These are phyloP conservation scores for Meda fulgida DNA, from an alignment of 2,797 vertebrate genomes.

Conservation along the genomic window DNA sequence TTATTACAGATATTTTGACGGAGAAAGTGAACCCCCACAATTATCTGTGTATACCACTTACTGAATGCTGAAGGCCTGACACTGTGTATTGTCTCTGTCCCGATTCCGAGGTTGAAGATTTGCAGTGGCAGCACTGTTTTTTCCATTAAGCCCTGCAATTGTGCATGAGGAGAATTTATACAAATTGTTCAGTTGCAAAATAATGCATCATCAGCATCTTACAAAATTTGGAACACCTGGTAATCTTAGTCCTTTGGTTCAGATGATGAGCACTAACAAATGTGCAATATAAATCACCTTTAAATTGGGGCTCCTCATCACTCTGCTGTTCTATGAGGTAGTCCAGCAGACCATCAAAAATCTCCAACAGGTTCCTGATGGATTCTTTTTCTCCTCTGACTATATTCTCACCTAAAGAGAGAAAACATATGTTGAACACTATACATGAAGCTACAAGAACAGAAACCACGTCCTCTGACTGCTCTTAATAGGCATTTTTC, in stretches of 20 bases:
- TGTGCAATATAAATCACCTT: slow-evolving; percentile 69
- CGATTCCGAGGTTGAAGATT: slow-evolving; percentile 55
- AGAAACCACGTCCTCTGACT: background rate
- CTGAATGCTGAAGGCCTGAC: slow-evolving; percentile 68
- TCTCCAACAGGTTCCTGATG: slow-evolving; percentile 92
- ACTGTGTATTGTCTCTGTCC: slow-evolving; percentile 61
- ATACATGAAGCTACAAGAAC: no score
- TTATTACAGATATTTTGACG: no score
- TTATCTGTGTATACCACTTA: slow-evolving; percentile 62
- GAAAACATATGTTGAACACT: background rate
- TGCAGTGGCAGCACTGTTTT: slow-evolving; percentile 45
- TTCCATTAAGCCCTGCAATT: slow-evolving; percentile 62
- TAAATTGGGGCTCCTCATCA: slow-evolving; percentile 79
- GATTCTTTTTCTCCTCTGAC: slow-evolving; percentile 88
- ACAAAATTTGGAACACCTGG: background rate
- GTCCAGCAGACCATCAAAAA: slow-evolving; percentile 94
- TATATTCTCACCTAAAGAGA: slow-evolving; percentile 88
- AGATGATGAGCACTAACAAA: background rate
- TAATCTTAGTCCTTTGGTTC: background rate
- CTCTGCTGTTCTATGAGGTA: slow-evolving; percentile 91
- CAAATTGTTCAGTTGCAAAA: background rate
- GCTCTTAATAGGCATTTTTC: background rate
- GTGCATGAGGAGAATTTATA: background rate
- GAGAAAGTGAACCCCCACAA: background rate
- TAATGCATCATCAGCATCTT: background rate